Percentiles rank a stretch among this genome's conserved stretches.
These are phyloP conservation scores for Marmota monax DNA, from an alignment of 2,113 vertebrate genomes.

Conservation along the genomic window DNA sequence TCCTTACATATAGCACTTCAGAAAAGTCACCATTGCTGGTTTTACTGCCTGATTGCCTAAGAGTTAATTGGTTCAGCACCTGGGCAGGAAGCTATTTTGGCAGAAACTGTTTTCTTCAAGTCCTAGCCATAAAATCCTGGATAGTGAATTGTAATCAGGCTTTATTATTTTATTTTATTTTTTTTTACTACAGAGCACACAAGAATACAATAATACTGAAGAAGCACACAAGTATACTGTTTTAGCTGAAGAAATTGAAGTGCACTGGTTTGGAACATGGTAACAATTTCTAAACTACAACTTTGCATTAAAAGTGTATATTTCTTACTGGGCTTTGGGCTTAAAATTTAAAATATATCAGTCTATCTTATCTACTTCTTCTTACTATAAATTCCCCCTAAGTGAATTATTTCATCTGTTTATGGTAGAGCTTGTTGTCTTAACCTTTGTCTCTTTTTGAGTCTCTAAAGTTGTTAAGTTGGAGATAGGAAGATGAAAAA, in stretches of 20 bases:
- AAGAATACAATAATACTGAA: slow-evolving; percentile 72
- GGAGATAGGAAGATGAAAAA: not conserved
- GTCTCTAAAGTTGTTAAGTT: slow-evolving; percentile 41
- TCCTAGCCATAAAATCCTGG: slow-evolving; percentile 89
- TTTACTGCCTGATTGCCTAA: slow-evolving; percentile 88
- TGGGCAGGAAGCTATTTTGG: slow-evolving; percentile 91
- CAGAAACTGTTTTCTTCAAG: slow-evolving; percentile 89
- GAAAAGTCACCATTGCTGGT: slow-evolving; percentile 86
- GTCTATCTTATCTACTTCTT: slow-evolving; percentile 46
- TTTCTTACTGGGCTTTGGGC: slow-evolving; percentile 75
- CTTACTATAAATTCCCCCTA: not conserved
- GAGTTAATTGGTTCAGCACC: slow-evolving; percentile 92
- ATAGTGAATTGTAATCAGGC: slow-evolving; percentile 90
- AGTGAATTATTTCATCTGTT: slow-evolving; percentile 28
- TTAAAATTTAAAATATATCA: slow-evolving; percentile 14
- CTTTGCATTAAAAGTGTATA: slow-evolving; percentile 76
- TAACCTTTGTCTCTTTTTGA: not conserved
- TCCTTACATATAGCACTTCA: slow-evolving; percentile 87
- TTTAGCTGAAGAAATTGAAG: slow-evolving; percentile 80
- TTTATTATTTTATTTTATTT: slow-evolving; percentile 54
- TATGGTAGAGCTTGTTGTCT: not conserved
- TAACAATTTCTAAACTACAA: slow-evolving; percentile 71
- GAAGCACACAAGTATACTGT: slow-evolving; percentile 62
- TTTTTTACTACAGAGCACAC: slow-evolving; percentile 75
- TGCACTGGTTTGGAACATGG: slow-evolving; percentile 78